These are phyloP conservation scores for Polia nebulosa DNA, from an alignment of 2,888 invertebrate genomes.

Conservation along the genomic window DNA sequence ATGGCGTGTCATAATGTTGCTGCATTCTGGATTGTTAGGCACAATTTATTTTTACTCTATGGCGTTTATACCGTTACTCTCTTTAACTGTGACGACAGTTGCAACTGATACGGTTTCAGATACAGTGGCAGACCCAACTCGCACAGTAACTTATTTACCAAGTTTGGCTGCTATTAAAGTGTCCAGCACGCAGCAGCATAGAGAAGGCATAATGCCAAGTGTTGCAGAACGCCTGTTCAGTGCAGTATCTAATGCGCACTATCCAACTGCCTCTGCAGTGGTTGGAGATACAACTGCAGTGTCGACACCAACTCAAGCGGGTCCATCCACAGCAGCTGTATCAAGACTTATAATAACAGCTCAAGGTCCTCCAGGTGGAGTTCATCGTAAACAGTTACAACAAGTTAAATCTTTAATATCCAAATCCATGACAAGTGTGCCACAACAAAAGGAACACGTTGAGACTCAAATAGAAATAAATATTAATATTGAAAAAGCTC, in stretches of 20 bases:
- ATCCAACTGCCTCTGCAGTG: slow-evolving; percentile 84
- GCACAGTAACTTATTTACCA: slow-evolving; percentile 85
- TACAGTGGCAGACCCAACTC: slow-evolving; percentile 72
- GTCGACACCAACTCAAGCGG: slow-evolving; percentile 69
- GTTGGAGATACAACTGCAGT: slow-evolving; percentile 70
- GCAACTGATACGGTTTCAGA: slow-evolving; percentile 48
- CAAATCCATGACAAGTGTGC: slow-evolving; percentile 75
- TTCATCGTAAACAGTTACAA: slow-evolving; percentile 80
- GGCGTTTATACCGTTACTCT: slow-evolving; percentile 82
- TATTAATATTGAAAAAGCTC: slow-evolving; percentile 62
- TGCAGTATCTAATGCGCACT: slow-evolving; percentile 78
- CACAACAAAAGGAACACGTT: slow-evolving; percentile 68
- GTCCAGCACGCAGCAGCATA: slow-evolving; percentile 69
- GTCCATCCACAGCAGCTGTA: slow-evolving; percentile 75
- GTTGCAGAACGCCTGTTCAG: slow-evolving; percentile 71
- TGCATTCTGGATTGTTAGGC: slow-evolving; percentile 83
- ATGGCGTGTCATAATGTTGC: slow-evolving; percentile 81
- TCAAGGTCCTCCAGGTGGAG: slow-evolving; percentile 76
- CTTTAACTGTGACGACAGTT: slow-evolving; percentile 79
- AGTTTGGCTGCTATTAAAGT: slow-evolving; percentile 72
- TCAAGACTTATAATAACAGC: slow-evolving; percentile 81
- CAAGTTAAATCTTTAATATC: slow-evolving; percentile 84
- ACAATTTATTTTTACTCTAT: slow-evolving; percentile 81
- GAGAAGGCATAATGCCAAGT: slow-evolving; percentile 67
- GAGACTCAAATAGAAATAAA: slow-evolving; percentile 69